Conservation (phyloP, 2,113 vertebrate genomes). For the Planiliza haematocheilus region DNA sequence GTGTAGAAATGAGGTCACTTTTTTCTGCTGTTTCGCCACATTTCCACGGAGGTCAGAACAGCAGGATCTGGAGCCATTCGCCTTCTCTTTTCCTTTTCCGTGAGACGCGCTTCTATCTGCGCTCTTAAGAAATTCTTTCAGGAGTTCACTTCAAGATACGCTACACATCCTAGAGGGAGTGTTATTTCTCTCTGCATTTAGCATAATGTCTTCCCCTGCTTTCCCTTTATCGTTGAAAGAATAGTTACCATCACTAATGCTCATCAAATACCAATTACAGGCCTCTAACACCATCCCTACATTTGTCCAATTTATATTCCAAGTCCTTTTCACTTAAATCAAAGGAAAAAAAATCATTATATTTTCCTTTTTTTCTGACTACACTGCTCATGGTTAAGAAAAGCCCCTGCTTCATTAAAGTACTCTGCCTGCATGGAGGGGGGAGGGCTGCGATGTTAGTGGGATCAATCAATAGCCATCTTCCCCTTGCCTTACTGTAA, state of each 20-base stretch:
- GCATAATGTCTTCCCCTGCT: background rate
- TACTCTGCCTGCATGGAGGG: conserved; percentile 54
- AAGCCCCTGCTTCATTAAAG: conserved; percentile 71
- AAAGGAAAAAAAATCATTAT: conserved; percentile 66
- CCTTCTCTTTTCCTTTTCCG: conserved; percentile 21
- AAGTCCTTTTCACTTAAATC: conserved; percentile 54
- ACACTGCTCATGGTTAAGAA: conserved; percentile 74
- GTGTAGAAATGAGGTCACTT: conserved; percentile 82
- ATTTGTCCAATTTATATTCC: conserved; percentile 47
- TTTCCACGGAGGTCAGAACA: conserved; percentile 60
- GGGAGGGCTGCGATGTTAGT: conserved; percentile 76
- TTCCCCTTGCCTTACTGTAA: conserved; percentile 85
- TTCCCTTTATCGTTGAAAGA: conserved; percentile 23
- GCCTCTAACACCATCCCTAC: conserved; percentile 41
- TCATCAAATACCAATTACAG: conserved; percentile 42
- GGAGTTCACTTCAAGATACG: background rate
- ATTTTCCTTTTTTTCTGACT: conserved; percentile 60
- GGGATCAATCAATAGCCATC: conserved; percentile 85
- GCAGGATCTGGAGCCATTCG: conserved; percentile 5
- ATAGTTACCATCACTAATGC: conserved; percentile 24
- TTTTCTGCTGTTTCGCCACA: conserved; percentile 84
- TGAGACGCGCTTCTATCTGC: conserved; percentile 4
- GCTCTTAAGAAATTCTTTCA: background rate
- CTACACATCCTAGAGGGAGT: background rate
- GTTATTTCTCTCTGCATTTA: background rate